Base-by-base conservation (phyloP, 2,888 invertebrate genomes). In the Actias luna region DNA sequence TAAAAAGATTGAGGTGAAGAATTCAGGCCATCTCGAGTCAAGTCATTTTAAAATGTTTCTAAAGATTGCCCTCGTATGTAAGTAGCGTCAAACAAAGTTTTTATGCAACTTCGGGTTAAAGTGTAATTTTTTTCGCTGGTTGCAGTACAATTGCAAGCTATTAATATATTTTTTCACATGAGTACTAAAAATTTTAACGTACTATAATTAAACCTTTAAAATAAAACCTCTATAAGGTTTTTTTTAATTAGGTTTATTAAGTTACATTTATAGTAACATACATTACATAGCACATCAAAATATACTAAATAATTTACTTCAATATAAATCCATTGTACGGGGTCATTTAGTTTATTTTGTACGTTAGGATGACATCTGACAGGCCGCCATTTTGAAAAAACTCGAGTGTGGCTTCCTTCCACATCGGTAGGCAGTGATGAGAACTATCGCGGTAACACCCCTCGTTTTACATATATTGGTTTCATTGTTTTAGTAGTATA, bases 361-460 rank as follows among this genome's bases (percentile, higher is more conserved):
- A 79, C 84, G 83, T 86, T 85, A 88, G 77, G 80, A 74, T 89
- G 85, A 89, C 83, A 80, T 86, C 77, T 90, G 88, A 87, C 85
- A 90, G 78, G 86, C 85, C 76, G 92, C 92, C 92, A 92, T 92
- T 89, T 92, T 92, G 88, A 87, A 92, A 92, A 91, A 89, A 83
- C 85, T 89, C 80, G 80, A 90, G 88, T 85, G 84, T 84, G 90
- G 92, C 90, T 92, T 92, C 90, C 88, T 92, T 92, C 88, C 90
- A 87, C 88, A 79, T 85, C 89, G 86, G 85, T 85, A 83, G 84
- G 87, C 85, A 82, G 85, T 84, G 84, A 88, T 87, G 87, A 90
- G 90, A 89, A 90, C 88, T 89, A 89, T 85, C 82, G 85, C 73
- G 86, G 85, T 84, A 82, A 88, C 91, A 89, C 91, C 89, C 91